Evolutionary conservation across 2,797 vertebrate species (phyloP).

Genomic region (Pseudomugil tenellus): DNA sequence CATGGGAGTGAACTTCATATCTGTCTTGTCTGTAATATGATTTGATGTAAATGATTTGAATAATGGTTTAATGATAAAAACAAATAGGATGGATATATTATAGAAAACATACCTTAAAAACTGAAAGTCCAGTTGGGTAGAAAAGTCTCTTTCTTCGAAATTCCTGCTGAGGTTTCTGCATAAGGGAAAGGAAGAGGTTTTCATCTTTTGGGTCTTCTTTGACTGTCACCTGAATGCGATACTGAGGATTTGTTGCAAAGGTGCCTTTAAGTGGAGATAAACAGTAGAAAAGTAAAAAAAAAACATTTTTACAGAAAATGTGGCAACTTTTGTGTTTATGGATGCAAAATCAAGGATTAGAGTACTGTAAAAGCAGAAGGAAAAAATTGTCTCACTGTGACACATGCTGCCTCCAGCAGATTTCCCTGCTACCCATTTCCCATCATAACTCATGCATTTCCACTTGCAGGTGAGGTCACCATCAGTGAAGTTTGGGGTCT

Average conservation of each 20-base stretch:
- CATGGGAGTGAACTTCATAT: too few species aligned
- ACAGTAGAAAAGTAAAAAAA: not conserved
- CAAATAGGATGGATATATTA: too few species aligned
- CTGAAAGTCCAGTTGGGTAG: conserved; percentile 2
- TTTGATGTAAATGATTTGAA: too few species aligned
- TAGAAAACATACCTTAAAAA: conserved; percentile 37
- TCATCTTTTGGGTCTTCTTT: conserved; percentile 41
- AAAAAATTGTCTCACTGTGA: conserved; percentile 18
- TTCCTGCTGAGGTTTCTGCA: conserved; percentile 47
- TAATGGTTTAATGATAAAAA: too few species aligned
- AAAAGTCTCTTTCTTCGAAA: conserved; percentile 4
- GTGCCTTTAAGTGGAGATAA: conserved; percentile 21
- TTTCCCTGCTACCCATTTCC: conserved; percentile 37
- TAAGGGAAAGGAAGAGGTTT: conserved; percentile 64
- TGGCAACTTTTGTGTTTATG: not conserved
- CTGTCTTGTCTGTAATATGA: too few species aligned
- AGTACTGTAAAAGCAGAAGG: not conserved
- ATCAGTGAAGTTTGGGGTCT: conserved; percentile 68
- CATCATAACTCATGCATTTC: conserved; percentile 52
- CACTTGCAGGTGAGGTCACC: conserved; percentile 58
- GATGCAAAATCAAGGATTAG: not conserved
- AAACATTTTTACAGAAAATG: not conserved
- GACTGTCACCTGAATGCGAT: conserved; percentile 47
- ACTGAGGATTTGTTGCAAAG: conserved; percentile 64
- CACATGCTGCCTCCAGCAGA: conserved; percentile 40